A percentile compares a stretch with the other conserved stretches of the same genome.
Evolutionary conservation across 2,113 vertebrate genomes (phyloP).

Genomic region (Salvelinus fontinalis): DNA sequence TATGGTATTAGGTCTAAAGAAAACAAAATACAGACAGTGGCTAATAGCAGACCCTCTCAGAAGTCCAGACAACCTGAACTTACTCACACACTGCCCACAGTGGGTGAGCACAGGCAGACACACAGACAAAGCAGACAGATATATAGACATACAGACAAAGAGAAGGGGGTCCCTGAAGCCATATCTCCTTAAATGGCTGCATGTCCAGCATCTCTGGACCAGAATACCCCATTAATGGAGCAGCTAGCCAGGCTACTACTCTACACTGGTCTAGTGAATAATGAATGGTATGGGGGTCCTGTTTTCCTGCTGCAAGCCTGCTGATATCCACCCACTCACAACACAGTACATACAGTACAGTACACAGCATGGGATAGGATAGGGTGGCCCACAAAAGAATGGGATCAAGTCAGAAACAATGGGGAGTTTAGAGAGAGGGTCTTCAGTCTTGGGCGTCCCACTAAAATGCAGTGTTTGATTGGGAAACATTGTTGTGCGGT

Average conservation of each 20-base stretch:
- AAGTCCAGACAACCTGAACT: background rate
- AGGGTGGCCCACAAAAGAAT: background rate
- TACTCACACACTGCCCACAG: background rate
- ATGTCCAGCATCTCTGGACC: constrained; percentile 40
- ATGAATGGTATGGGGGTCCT: constrained; percentile 69
- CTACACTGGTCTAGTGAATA: constrained; percentile 70
- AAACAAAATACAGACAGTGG: constrained; percentile 5
- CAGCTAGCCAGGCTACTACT: constrained; percentile 36
- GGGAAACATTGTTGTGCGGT: no score
- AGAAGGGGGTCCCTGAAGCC: constrained; percentile 33
- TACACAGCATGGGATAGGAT: background rate
- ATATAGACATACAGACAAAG: constrained; percentile 18
- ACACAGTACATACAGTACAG: constrained; percentile 59
- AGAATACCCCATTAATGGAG: constrained; percentile 48
- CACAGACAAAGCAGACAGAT: background rate
- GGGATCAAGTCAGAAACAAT: constrained; percentile 18
- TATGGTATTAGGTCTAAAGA: no score
- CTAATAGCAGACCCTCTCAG: constrained; percentile 9
- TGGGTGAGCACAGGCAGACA: background rate
- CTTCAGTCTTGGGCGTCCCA: no score
- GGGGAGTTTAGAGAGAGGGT: no score
- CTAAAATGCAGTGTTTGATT: no score
- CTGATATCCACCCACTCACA: constrained; percentile 67
- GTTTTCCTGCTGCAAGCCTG: constrained; percentile 60
- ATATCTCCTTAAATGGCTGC: constrained; percentile 35